phyloP scores from a whole-genome alignment of 2,113 vertebrate genomes.

The Rhinolophus sinicus region DNA sequence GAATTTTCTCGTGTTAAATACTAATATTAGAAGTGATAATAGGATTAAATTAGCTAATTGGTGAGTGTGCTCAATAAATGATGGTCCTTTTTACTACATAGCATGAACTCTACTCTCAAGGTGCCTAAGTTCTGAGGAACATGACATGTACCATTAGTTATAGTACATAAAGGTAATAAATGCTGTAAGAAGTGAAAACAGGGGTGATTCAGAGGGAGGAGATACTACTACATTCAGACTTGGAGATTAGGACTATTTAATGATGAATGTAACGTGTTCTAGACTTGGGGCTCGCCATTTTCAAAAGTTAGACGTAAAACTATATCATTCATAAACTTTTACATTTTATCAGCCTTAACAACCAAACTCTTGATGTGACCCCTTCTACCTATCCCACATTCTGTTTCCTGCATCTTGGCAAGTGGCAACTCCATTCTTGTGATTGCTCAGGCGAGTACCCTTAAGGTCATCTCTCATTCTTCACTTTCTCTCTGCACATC shows the following conservation, averaged over 20 bases:
- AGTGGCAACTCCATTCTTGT: not conserved
- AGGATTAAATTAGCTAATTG: conserved; percentile 29
- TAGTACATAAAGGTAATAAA: not conserved
- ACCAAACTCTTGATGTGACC: not conserved
- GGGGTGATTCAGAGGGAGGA: not conserved
- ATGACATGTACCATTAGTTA: not conserved
- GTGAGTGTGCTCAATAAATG: not conserved
- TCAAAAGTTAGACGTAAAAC: not conserved
- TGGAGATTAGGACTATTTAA: not conserved
- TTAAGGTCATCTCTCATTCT: not conserved
- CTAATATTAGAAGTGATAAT: not conserved
- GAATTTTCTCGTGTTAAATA: conserved; percentile 14
- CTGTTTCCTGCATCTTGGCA: not conserved
- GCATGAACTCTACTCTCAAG: not conserved
- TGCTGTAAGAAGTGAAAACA: not conserved
- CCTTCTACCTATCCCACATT: not conserved
- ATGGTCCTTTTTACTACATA: not conserved
- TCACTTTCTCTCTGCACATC: not conserved
- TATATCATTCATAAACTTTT: not conserved
- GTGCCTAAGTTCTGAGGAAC: not conserved
- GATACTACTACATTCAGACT: not conserved
- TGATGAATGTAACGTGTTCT: not conserved
- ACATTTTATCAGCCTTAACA: not conserved
- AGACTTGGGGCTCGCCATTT: not conserved
- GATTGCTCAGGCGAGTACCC: not conserved